Evolutionary conservation across 2,797 vertebrate species (phyloP), one percentile per base, ranked within the genome.

Genomic region (Arremon brunneinucha): DNA sequence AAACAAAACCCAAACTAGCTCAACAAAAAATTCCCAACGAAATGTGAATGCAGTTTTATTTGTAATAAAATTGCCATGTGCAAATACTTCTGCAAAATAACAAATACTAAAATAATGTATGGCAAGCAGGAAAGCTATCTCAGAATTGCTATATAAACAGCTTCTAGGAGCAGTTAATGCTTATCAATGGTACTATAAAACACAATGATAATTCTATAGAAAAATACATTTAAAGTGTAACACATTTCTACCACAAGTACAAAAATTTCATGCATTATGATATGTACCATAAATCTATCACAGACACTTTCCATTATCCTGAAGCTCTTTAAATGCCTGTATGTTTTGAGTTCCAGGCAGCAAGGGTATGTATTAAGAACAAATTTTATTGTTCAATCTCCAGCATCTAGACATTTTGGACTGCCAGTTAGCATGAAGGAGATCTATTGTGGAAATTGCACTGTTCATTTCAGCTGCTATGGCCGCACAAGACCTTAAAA

Each of bases 61-160:
- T 70, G 12, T 52, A 35, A 55, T 67, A 53, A 90, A 87, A 77
- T n/a, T 84, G 37, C 2, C 24, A n/a, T 5, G 32, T 63, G 21
- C 11, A 90, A 91, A 79, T 23, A 85, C 11, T 32, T 69, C 44
- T 81, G 20, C 2, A 82, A 93, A 87, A 72, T 71, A 30, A 0
- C 12, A 79, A 69, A 71, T 46, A 62, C 7, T 70, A 65, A 87
- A 95, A 75, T 59, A 75, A 46, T 78, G 17, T 70, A 89, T 70
- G 34, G 23, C 57, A 95, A 97, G 10, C 2, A 83, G 27, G 19
- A 86, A 65, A 78, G 1, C 13, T 55, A 13, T 64, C 34, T 82
- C 41, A 68, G 67, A 65, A 37, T 11, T 77, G 35, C 5, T 69
- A 47, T 28, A 64, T 41, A 28, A 81, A 56, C 35, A 62, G 24